phyloP scores from a whole-genome alignment of 92 coral and sea anemone genomes.

The Diadumene lineata region DNA sequence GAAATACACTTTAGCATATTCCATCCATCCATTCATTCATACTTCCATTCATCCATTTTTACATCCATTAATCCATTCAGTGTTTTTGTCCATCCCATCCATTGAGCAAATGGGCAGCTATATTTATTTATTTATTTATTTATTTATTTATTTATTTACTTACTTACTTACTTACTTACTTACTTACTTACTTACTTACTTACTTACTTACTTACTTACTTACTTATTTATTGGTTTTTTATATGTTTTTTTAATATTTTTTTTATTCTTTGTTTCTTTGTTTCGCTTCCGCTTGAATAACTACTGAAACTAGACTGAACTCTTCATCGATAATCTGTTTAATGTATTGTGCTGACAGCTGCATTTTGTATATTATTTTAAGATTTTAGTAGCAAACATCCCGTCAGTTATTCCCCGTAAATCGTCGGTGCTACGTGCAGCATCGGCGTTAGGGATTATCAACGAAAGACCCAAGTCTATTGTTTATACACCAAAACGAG shows the following conservation, averaged over 20 bases:
- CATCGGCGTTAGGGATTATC: conserved; percentile 92
- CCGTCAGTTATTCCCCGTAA: conserved; percentile 64
- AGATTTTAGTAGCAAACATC: conserved; percentile 31
- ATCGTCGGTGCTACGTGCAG: conserved; percentile 99
- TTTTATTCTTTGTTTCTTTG: not conserved
- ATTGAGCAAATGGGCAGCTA: too few species aligned
- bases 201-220: too few species aligned
- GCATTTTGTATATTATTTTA: conserved; percentile 33
- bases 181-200: too few species aligned
- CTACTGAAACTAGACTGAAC: not conserved
- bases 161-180: too few species aligned
- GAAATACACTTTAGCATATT: not conserved
- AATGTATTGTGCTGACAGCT: not conserved
- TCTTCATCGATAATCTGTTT: not conserved
- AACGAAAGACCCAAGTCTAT: conserved; percentile 89
- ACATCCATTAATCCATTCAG: too few species aligned
- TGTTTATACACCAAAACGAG: conserved; percentile 87
- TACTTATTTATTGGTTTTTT: too few species aligned
- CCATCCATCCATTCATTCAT: not conserved
- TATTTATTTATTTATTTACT: too few species aligned
- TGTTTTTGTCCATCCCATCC: too few species aligned
- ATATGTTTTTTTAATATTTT: too few species aligned
- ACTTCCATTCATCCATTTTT: too few species aligned
- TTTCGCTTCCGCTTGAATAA: not conserved
- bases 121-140: too few species aligned